These are phyloP conservation scores for Embidobia sp. DNA, from an alignment of 2,888 invertebrate genomes.

Conservation along the genomic window DNA sequence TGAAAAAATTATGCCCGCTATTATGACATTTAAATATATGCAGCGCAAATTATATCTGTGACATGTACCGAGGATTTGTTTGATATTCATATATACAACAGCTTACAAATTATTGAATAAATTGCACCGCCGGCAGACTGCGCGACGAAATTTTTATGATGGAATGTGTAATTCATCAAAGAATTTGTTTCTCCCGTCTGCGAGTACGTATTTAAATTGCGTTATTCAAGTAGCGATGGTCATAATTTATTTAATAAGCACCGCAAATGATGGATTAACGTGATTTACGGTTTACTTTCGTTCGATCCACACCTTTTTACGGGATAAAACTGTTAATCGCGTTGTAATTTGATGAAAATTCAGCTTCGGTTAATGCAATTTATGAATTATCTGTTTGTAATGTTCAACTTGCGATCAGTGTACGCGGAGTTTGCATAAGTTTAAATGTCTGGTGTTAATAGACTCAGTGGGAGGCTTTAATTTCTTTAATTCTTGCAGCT, in stretches of 20 bases:
- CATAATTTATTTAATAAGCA: conserved; percentile 52
- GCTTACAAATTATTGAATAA: conserved; percentile 54
- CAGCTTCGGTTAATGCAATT: too few species aligned
- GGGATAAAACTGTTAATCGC: too few species aligned
- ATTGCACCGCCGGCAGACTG: conserved; percentile 44
- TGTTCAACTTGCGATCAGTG: too few species aligned
- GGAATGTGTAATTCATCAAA: conserved; percentile 54
- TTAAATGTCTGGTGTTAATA: too few species aligned
- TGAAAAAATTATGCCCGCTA: conserved; percentile 42
- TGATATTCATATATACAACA: conserved; percentile 52
- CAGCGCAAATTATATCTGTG: conserved; percentile 41
- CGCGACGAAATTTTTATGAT: conserved; percentile 48
- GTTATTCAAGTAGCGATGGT: conserved; percentile 25
- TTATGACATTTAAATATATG: conserved; percentile 56
- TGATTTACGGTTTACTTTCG: conserved; percentile 22
- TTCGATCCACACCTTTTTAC: too few species aligned
- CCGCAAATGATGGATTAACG: conserved; percentile 29
- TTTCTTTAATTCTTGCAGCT: too few species aligned
- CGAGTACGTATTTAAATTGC: conserved; percentile 40
- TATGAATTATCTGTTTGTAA: too few species aligned
- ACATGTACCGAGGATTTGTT: conserved; percentile 45
- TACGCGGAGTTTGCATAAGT: too few species aligned
- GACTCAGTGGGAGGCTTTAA: too few species aligned
- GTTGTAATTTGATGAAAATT: too few species aligned
- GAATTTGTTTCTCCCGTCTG: conserved; percentile 44